Evolutionary conservation across 1,140 invertebrate genomes (phyloP), one percentile per base, ranked within the genome.

Genomic region (Habropoda laboriosa): DNA sequence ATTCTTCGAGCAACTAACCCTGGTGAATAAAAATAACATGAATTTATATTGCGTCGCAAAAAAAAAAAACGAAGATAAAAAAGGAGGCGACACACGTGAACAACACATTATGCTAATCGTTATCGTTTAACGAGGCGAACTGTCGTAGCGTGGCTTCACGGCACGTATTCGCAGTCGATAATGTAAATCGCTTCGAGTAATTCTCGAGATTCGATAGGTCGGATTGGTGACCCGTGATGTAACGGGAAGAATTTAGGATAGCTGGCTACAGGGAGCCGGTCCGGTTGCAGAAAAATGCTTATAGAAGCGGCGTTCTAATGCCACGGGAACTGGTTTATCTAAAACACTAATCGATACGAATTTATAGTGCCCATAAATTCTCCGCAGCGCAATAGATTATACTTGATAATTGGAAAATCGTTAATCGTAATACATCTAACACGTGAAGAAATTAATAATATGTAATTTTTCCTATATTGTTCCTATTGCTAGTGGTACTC

Each of bases 231-330:
- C 27, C 51, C 68, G 53, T 45, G 38, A 58, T 35, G 27, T 47
- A 58, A 71, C 38, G 51, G 68, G 51, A 42, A n/a, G 18, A n/a
- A 40, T 57, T 71, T 71, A 71, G 30, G 45, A 51, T 51, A n/a
- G 32, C 12, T 30, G 7, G 58, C n/a, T 18, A 18, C 24, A 32
- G 38, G 3, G 1, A 24, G n/a, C 13, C 6, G 13, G 1, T 21
- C n/a, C 13, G 49, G 35, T 55, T 32, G 51, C 8, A 71, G 35
- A 40, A 38, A 24, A 10, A 61, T 32, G 10, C 24, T 61, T 10
- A 32, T 16, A 40, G 24, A 70, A 38, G 35, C 27, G 49, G 13
- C 24, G 24, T 35, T 53, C 67, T 55, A 70, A 55, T 53, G 67
- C 35, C 21, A 21, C 24, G 5, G 21, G 21, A 30, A 71, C 68